Evolutionary conservation across 2,113 vertebrate genomes (phyloP), one percentile per base, ranked within the genome.

Genomic region (Myanophis thanlyinensis): DNA sequence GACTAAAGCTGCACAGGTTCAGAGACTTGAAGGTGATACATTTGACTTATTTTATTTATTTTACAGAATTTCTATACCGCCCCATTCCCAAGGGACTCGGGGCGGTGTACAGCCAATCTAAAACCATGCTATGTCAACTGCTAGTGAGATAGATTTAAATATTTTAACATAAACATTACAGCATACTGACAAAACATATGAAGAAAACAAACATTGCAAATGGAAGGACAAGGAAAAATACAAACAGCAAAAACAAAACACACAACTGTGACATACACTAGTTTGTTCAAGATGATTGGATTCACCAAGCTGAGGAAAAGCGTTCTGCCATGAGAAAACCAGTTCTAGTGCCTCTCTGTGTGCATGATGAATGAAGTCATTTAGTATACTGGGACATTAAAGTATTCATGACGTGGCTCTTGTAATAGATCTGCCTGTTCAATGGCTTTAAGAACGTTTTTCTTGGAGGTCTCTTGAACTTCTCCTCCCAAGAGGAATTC

Each of bases 381-480:
- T 99, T 98, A 99, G 98, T 99, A 99, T 98, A 99, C 98, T 98
- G 99, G 99, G 97, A 99, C 98, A 98, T 98, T 99, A 99, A 99
- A 99, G 98, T 99, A 99, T 98, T 99, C 99, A 98, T 99, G 99
- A 94, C 98, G 98, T 97, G 98, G 99, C 99, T 99, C 99, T 97
- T 99, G 99, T 94, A 99, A 97, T 86, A 99, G 98, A 96, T 99
- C 99, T 1, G 99, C 99, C 96, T 99, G 99, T 95, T 99, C 99
- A 1, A 99, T 99, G 95, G 99, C 99, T 97, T 99, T 99, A 96
- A 99, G 98, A 93, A 99, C 99, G 84, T 99, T 99, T 98, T 99
- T 99, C 98, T 99, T 99, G 53, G 99, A 99, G 1, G 99, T 99
- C 97, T 99, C 99, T 96, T 99, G 99, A 92, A 99, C 99, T 94